Percentiles rank a stretch among this genome's conserved stretches.
phyloP scores from a whole-genome alignment of 1,140 invertebrate genomes.

The Sinella curviseta region DNA sequence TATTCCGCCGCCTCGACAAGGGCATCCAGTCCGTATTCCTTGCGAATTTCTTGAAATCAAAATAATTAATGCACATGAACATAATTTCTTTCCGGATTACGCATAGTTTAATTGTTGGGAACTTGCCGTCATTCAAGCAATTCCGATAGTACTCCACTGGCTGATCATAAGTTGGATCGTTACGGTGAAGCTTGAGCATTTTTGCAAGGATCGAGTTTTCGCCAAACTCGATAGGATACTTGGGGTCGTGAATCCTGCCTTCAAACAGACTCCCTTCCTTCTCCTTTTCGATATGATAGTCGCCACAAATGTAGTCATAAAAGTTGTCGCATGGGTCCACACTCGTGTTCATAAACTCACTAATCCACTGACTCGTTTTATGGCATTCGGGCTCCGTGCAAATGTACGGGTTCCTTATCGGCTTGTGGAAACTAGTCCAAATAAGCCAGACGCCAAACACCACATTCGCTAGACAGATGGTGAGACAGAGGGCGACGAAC shows the following conservation, averaged over 20 bases:
- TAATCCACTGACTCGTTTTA: conserved; percentile 73
- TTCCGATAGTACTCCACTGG: not conserved
- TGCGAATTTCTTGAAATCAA: not conserved
- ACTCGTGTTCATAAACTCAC: conserved; percentile 57
- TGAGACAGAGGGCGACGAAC: not conserved
- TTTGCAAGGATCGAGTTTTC: not conserved
- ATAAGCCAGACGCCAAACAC: not conserved
- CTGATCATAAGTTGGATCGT: not conserved
- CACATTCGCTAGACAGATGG: not conserved
- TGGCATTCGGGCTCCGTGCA: not conserved
- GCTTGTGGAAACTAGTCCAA: not conserved
- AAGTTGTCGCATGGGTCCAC: conserved; percentile 59
- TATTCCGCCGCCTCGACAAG: not conserved
- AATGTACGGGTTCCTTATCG: not conserved
- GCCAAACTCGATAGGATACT: not conserved
- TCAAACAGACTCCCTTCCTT: not conserved
- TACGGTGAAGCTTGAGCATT: not conserved
- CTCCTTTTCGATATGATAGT: not conserved
- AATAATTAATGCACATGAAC: not conserved
- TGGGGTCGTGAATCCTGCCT: not conserved
- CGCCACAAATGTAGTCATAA: conserved; percentile 59
- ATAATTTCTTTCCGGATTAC: not conserved
- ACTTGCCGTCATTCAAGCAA: not conserved
- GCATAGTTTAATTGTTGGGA: too few species aligned
- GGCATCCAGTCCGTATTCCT: not conserved